phyloP scores from a whole-genome alignment of 30 jellyfish, hydroid and myxozoan genomes.

The Nemopilema nomurai region DNA sequence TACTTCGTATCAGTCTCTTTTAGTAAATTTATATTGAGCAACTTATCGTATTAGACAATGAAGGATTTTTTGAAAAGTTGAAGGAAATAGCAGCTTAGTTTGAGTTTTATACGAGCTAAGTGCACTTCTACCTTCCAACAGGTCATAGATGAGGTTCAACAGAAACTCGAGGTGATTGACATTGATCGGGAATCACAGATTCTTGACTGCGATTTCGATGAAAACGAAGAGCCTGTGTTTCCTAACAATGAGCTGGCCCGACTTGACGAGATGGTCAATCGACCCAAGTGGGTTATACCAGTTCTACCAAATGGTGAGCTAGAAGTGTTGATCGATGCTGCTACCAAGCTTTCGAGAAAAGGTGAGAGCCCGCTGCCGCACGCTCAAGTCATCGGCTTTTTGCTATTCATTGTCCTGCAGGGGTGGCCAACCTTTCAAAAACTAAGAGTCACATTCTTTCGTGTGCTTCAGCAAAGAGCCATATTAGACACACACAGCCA shows the following conservation, averaged over 20 bases:
- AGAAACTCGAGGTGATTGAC: conserved; percentile 22
- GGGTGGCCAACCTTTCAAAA: no score
- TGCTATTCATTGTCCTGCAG: no score
- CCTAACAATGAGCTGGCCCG: conserved; percentile 84
- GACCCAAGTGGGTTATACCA: conserved; percentile 97
- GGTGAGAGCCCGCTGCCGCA: conserved; percentile 42
- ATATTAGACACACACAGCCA: no score
- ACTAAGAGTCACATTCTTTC: no score
- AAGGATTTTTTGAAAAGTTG: no score
- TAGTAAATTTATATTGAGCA: no score
- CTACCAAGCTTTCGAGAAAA: conserved; percentile 83
- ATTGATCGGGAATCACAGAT: conserved; percentile 27
- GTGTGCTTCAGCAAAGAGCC: no score
- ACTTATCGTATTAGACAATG: no score
- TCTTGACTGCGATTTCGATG: conserved; percentile 83
- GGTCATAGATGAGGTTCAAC: conserved; percentile 38
- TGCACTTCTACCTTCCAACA: neutral
- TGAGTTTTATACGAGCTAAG: no score
- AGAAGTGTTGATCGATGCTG: conserved; percentile 83
- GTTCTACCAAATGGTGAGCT: conserved; percentile 95
- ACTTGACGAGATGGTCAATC: conserved; percentile 93
- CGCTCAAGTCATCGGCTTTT: no score
- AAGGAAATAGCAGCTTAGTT: no score
- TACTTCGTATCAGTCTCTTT: no score
- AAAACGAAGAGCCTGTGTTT: conserved; percentile 84